Conservation (phyloP, 2,797 vertebrate genomes). For the Chelon auratus region DNA sequence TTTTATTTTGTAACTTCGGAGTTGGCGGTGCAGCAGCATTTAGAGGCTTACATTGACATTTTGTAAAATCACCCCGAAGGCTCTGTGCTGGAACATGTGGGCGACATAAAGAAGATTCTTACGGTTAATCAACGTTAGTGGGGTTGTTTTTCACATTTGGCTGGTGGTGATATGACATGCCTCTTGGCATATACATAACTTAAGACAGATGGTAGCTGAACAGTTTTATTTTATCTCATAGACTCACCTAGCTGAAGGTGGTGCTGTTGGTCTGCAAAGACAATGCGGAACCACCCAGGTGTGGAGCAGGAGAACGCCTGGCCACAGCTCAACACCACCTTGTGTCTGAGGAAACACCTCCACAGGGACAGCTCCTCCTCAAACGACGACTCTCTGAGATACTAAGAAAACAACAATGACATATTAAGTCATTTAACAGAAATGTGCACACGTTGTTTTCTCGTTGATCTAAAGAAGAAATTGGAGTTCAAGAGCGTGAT, state of each 20-base stretch:
- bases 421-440: background rate
- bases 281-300: slow-evolving; percentile 95
- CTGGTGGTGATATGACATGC: background rate
- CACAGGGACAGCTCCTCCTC: slow-evolving; percentile 90
- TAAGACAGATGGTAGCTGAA: background rate
- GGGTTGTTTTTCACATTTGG: background rate
- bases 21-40: no score
- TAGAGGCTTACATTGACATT: background rate
- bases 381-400: slow-evolving; percentile 88
- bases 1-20: no score
- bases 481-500: background rate
- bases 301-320: slow-evolving; percentile 91
- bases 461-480: background rate
- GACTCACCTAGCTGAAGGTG: slow-evolving; percentile 89
- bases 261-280: slow-evolving; percentile 89
- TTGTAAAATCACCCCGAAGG: background rate
- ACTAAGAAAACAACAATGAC: slow-evolving; percentile 77
- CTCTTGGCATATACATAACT: background rate
- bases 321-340: slow-evolving; percentile 90
- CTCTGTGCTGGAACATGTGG: background rate
- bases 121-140: background rate
- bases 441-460: background rate
- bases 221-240: no score
- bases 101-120: background rate
- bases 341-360: slow-evolving; percentile 90